A percentile compares a stretch with the other conserved stretches of the same genome.
Evolutionary conservation across 2,888 invertebrate species (phyloP).

Genomic region (Drosophila anomelani): DNA sequence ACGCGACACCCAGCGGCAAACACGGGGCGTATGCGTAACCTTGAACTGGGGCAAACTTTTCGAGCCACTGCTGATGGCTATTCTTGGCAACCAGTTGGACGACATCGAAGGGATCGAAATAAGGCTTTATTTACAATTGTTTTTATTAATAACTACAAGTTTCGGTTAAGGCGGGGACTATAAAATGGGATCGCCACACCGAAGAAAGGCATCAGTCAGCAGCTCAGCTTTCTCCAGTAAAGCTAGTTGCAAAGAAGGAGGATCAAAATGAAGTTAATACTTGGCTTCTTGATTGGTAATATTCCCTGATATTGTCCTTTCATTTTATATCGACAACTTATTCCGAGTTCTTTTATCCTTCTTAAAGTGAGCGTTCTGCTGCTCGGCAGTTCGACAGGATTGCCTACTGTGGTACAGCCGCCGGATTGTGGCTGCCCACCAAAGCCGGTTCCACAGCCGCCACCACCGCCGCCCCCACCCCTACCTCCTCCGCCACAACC

Average conservation of each 20-base stretch:
- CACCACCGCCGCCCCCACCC: neutral
- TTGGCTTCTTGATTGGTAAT: slow-evolving; percentile 22
- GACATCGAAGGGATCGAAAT: neutral
- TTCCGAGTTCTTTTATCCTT: neutral
- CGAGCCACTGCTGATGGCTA: neutral
- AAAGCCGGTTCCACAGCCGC: neutral
- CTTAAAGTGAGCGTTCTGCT: slow-evolving; percentile 16
- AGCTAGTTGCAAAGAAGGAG: neutral
- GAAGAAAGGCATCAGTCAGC: slow-evolving; percentile 22
- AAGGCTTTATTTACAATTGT: neutral
- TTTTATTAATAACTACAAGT: slow-evolving; percentile 21
- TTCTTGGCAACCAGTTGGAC: slow-evolving; percentile 7
- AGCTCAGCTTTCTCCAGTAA: neutral
- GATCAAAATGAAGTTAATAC: slow-evolving; percentile 18
- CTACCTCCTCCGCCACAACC: neutral
- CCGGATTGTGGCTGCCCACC: neutral
- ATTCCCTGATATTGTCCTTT: neutral
- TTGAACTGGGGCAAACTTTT: neutral
- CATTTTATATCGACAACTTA: neutral
- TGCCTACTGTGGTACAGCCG: neutral
- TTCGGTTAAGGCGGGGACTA: neutral
- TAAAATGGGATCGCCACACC: slow-evolving; percentile 17
- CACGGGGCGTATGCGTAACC: slow-evolving; percentile 20
- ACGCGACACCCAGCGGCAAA: slow-evolving; percentile 8
- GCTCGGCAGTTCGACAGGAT: slow-evolving; percentile 3